These are phyloP conservation scores for Conchocele bisecta DNA, from an alignment of 2,888 invertebrate genomes.

Conservation along the genomic window DNA sequence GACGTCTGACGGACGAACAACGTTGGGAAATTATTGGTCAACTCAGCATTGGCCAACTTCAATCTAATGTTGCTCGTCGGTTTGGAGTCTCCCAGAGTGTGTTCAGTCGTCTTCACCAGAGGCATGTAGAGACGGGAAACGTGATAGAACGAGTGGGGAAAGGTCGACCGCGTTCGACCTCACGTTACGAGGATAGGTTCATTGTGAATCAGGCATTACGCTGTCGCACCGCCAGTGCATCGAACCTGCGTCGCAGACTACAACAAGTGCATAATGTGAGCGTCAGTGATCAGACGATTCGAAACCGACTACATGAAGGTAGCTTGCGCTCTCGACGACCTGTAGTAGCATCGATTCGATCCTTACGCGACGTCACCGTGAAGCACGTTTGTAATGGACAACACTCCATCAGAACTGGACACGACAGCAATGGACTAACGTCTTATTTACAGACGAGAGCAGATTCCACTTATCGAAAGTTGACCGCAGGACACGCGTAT, in stretches of 20 bases:
- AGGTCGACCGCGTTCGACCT: not conserved
- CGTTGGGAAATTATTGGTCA: conserved; percentile 4
- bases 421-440: conserved; percentile 19
- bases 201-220: not conserved
- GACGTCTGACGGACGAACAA: conserved; percentile 9
- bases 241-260: not conserved
- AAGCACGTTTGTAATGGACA: conserved; percentile 13
- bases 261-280: not conserved
- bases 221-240: not conserved
- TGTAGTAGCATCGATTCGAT: not conserved
- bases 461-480: conserved; percentile 11
- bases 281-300: not conserved
- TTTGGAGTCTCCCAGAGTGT: conserved; percentile 9
- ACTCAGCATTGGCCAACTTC: conserved; percentile 1
- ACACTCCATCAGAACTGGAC: conserved; percentile 2
- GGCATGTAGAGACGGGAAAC: conserved; percentile 1
- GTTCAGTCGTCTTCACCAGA: conserved; percentile 3
- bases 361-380: conserved; percentile 5
- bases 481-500: conserved; percentile 25
- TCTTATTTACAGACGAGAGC: conserved; percentile 27
- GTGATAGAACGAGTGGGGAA: not conserved
- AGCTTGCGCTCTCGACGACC: not conserved
- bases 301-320: not conserved
- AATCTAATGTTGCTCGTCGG: not conserved
- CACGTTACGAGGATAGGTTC: not conserved